These are phyloP conservation scores for Heliconius hortense DNA, from an alignment of 2,888 invertebrate species.

Conservation along the genomic window DNA sequence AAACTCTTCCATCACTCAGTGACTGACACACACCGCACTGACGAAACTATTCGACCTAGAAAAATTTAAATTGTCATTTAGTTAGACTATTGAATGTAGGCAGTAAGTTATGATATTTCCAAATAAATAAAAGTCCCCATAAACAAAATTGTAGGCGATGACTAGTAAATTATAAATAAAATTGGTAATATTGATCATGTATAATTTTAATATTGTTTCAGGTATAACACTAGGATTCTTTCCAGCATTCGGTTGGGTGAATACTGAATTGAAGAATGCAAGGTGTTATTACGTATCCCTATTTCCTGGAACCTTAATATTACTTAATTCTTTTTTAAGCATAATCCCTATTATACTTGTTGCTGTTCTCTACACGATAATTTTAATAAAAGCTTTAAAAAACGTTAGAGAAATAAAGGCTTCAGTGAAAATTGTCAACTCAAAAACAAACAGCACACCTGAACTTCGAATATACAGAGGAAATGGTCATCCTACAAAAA, in stretches of 20 bases:
- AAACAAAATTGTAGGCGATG: too few species aligned
- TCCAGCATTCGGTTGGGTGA: constrained; percentile 82
- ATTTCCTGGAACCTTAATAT: constrained; percentile 78
- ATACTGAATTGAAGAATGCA: constrained; percentile 54
- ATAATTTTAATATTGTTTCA: constrained; percentile 50
- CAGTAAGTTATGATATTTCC: too few species aligned
- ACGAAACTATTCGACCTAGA: too few species aligned
- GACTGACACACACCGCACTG: too few species aligned
- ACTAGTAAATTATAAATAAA: background rate
- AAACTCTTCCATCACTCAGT: too few species aligned
- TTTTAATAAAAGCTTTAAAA: constrained; percentile 80
- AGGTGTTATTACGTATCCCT: constrained; percentile 82
- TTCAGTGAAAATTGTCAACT: constrained; percentile 53
- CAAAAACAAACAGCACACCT: constrained; percentile 47
- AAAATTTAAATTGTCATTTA: too few species aligned
- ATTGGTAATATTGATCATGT: background rate
- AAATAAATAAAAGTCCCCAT: too few species aligned
- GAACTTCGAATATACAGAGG: constrained; percentile 65
- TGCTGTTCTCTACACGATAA: constrained; percentile 81
- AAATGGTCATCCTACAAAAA: constrained; percentile 45
- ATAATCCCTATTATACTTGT: constrained; percentile 73
- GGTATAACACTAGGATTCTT: constrained; percentile 82
- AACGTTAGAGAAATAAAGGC: constrained; percentile 64
- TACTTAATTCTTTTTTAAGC: constrained; percentile 81
- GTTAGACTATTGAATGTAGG: too few species aligned